Evolutionary conservation across 2,888 invertebrate species (phyloP), one percentile per base, ranked within the genome.

Genomic region (Tipula helvola): DNA sequence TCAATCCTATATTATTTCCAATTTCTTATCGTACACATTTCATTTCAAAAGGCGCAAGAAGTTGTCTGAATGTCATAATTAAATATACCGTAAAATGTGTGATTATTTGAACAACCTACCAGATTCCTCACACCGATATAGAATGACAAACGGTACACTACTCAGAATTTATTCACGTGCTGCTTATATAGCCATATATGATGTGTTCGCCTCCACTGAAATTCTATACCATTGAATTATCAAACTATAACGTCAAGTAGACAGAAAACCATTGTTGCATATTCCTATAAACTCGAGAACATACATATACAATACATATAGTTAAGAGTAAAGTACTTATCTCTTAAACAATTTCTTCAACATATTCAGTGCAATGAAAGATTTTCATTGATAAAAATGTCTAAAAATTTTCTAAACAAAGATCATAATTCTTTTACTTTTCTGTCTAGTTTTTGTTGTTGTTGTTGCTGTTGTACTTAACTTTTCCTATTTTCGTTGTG

Each of bases 311-410:
- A n/a, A 71, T 71, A 28, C 10, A 28, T 71, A 71, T 28, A 28
- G 18, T 16, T 57, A 28, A 28, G 10, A 52, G 52, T 52, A 71
- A 71, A 71, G 71, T 71, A 71, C 71, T 71, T 71, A 71, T 71
- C 71, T 71, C 10, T 71, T 71, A 28, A 71, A 71, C 71, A 10
- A 71, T 71, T 71, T 71, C 28, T 71, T 71, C 13, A 71, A 71
- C 71, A 71, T 71, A 71, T 71, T 71, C 71, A 71, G 71, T 71
- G 71, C 71, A 71, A 71, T 28, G 71, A 71, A 71, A 71, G 71
- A 71, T 71, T 71, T 71, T 71, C 71, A 71, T 71, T 71, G 71
- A 71, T 71, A 71, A 71, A 71, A 71, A 71, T 71, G 71, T 71
- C 71, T 71, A 28, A 71, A 71, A 28, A 71, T 28, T 71, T 71